These are phyloP conservation scores for Eupithecia inturbata DNA, from an alignment of 2,888 invertebrate species.

Conservation along the genomic window DNA sequence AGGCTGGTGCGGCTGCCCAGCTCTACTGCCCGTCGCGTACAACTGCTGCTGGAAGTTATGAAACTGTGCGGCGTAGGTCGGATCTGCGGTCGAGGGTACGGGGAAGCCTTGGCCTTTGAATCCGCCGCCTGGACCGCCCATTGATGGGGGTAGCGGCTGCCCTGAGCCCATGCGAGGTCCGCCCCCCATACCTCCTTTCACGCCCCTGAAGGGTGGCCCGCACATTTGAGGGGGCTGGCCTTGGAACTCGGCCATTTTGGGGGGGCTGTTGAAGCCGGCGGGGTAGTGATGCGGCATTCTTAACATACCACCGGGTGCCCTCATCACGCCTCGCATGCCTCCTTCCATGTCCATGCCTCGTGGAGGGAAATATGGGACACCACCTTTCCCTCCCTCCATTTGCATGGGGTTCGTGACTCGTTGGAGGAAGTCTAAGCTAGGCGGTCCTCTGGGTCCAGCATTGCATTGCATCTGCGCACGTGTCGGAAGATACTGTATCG, in stretches of 20 bases:
- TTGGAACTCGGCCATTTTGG: conserved; percentile 73
- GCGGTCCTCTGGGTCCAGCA: conserved; percentile 90
- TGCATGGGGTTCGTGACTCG: conserved; percentile 93
- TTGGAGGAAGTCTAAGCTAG: conserved; percentile 94
- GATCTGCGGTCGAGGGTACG: conserved; percentile 93
- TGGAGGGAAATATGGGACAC: conserved; percentile 88
- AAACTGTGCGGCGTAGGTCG: conserved; percentile 97
- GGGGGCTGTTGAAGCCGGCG: conserved; percentile 77
- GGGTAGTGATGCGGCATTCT: conserved; percentile 81
- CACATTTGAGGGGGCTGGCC: conserved; percentile 64
- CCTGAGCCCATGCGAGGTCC: conserved; percentile 79
- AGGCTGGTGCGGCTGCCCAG: conserved; percentile 73
- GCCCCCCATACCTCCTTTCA: conserved; percentile 70
- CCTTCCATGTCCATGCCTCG: conserved; percentile 79
- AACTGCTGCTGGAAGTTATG: conserved; percentile 98
- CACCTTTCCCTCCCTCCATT: conserved; percentile 85
- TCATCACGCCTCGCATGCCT: conserved; percentile 80
- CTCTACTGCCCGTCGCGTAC: conserved; percentile 89
- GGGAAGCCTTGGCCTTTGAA: conserved; percentile 93
- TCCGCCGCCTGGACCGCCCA: conserved; percentile 87
- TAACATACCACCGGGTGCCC: conserved; percentile 69
- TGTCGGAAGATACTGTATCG: conserved; percentile 98
- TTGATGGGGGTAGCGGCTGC: conserved; percentile 90
- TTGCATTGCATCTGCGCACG: conserved; percentile 92
- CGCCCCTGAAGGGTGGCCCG: conserved; percentile 73